These are phyloP conservation scores for Brachionus rotundiformis DNA, from an alignment of 1,140 invertebrate genomes.

Conservation along the genomic window DNA sequence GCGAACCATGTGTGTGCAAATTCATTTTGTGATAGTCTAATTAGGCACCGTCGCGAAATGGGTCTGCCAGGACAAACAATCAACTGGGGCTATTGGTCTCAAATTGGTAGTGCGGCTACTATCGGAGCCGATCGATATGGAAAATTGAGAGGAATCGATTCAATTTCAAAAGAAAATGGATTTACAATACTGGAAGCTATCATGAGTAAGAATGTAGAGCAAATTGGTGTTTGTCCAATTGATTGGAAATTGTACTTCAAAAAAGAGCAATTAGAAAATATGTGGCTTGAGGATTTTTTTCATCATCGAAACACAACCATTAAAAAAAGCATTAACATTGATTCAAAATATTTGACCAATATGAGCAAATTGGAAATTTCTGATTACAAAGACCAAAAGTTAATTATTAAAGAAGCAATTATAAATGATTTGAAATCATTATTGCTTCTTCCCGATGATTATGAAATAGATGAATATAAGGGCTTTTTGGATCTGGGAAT, in stretches of 20 bases:
- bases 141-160: background rate
- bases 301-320: background rate
- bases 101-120: background rate
- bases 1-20: conserved; percentile 54
- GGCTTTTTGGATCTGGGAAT: background rate
- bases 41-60: conserved; percentile 47
- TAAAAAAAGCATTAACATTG: background rate
- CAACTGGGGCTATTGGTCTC: conserved; percentile 53
- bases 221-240: background rate
- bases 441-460: background rate
- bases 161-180: background rate
- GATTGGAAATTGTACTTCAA: background rate
- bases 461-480: background rate
- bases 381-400: background rate
- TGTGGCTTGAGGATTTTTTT: background rate
- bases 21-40: conserved; percentile 53
- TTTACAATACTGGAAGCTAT: background rate
- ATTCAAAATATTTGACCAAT: background rate
- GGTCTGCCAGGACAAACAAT: conserved; percentile 53
- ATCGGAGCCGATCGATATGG: background rate
- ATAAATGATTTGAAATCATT: background rate
- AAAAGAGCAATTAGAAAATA: background rate
- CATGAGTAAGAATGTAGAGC: background rate
- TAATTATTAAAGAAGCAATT: background rate
- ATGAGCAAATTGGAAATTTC: background rate